Base-by-base conservation (phyloP, 1,140 invertebrate genomes). In the Sitobion miscanthi region DNA sequence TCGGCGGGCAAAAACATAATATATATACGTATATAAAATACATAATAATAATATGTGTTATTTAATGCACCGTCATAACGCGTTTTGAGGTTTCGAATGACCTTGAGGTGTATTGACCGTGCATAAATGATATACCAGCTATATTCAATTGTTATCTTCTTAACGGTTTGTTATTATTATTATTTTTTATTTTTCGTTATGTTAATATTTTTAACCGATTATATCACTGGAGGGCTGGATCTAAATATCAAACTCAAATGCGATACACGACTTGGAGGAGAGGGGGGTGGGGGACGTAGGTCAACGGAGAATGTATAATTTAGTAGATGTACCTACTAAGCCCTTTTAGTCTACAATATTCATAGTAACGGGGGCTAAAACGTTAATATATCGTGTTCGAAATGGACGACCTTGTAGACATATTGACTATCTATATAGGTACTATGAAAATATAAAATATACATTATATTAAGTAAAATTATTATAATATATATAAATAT, bases 61-160 rank as follows among this genome's bases (percentile, higher is more conserved):
- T 86, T 25, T 45, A 47, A 86, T 86, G 85, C 25, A 47, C 62
- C 62, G 62, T 77, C 62, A 77, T 77, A 77, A n/a, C 62, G 62
- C n/a, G 30, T 77, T 69, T 77, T 77, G 38, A 42, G 83, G 42
- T 87, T 87, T 87, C 30, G 45, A 86, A 86, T 30, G 83, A 45
- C 85, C 85, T 87, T 87, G n/a, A 87, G 85, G 45, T 87, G 30
- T 47, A 47, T 47, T 87, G 85, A 87, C 83, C 83, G 83, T 86
- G 83, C 83, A 86, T 86, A 86, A 86, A 42, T 45, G 38, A 86
- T 86, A 86, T 42, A 86, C 38, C 38, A 21, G 42, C 7, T 14
- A 42, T 54, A 54, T 54, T 86, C 38, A 25, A 86, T 45, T 86
- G 38, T 86, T 86, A 38, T 83, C 77, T 77, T 77, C 62, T 77